Percentiles rank a stretch among this genome's conserved stretches.
phyloP scores from a whole-genome alignment of 1,140 invertebrate genomes.

The Zaprionus kolodkinae region DNA sequence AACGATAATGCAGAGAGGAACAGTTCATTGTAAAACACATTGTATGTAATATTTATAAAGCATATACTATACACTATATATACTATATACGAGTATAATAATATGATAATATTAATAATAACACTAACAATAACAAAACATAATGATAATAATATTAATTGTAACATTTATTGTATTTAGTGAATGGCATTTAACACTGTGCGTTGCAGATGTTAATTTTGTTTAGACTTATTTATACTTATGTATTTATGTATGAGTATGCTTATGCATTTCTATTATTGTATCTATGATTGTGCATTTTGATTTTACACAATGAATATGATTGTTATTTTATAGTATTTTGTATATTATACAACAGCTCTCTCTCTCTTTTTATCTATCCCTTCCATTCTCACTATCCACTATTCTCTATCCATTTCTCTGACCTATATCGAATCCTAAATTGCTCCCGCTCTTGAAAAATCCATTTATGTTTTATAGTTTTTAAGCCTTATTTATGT shows the following conservation, averaged over 20 bases:
- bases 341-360: constrained; percentile 46
- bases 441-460: constrained; percentile 62
- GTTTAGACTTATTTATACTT: constrained; percentile 71
- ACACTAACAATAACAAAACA: constrained; percentile 33
- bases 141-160: constrained; percentile 51
- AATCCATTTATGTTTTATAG: constrained; percentile 79
- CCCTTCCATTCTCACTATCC: constrained; percentile 17
- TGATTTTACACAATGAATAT: constrained; percentile 45
- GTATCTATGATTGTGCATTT: constrained; percentile 49
- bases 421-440: constrained; percentile 24
- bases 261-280: constrained; percentile 49
- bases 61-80: constrained; percentile 56
- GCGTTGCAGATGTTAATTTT: constrained; percentile 70
- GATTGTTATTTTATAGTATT: constrained; percentile 55
- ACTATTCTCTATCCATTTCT: constrained; percentile 36
- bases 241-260: constrained; percentile 50
- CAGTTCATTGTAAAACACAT: constrained; percentile 65
- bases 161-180: constrained; percentile 71
- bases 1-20: constrained; percentile 34
- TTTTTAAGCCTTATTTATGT: constrained; percentile 78
- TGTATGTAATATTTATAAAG: constrained; percentile 67
- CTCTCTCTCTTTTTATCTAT: constrained; percentile 28
- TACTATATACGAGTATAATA: constrained; percentile 48
- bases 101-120: constrained; percentile 33
- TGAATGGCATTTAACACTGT: constrained; percentile 76